A percentile compares a stretch with the other conserved stretches of the same genome.
Conservation (phyloP, 2,113 vertebrate species). For the Caracal caracal region DNA sequence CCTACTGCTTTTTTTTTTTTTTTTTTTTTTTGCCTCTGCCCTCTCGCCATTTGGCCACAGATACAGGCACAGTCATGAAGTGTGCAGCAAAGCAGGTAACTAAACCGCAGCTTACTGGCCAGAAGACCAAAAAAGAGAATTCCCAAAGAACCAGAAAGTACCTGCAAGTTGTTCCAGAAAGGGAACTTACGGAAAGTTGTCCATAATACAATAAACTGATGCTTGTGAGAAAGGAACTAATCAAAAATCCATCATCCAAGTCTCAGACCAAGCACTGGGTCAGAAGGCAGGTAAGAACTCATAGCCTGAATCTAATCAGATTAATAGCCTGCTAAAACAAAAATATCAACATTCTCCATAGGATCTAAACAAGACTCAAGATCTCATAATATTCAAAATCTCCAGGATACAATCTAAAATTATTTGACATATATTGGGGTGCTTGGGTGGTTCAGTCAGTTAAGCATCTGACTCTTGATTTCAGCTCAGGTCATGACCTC, state of each 20-base stretch:
- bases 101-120: not conserved
- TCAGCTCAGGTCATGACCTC: too few species aligned
- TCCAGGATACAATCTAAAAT: not conserved
- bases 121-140: not conserved
- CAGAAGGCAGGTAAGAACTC: not conserved
- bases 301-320: not conserved
- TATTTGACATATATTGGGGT: not conserved
- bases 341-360: not conserved
- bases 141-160: not conserved
- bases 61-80: not conserved
- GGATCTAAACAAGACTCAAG: not conserved
- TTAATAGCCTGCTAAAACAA: not conserved
- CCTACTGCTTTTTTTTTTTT: not conserved
- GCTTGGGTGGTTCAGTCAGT: too few species aligned
- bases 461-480: too few species aligned
- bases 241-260: not conserved
- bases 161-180: not conserved
- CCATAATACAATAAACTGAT: not conserved
- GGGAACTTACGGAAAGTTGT: not conserved
- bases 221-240: not conserved
- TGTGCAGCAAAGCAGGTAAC: not conserved
- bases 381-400: conserved; percentile 40
- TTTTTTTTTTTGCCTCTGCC: not conserved
- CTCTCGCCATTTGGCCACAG: not conserved
- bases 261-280: not conserved